Evolutionary conservation across 1,140 invertebrate genomes (phyloP).

Genomic region (Caenorhabditis tropicalis): DNA sequence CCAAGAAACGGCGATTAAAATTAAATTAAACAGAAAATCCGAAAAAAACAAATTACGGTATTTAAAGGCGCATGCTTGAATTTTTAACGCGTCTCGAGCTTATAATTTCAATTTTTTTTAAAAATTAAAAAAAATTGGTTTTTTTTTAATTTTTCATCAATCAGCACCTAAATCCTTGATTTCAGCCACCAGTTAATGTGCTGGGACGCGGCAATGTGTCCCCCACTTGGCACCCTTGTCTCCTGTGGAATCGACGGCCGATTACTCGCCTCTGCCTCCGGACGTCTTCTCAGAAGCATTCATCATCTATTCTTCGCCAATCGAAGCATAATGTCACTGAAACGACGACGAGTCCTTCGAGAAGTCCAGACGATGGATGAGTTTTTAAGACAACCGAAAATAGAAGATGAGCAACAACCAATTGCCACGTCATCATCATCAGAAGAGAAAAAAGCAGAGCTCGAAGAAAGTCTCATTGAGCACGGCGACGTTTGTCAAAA

Average conservation of each 20-base stretch:
- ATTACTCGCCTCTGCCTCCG: background rate
- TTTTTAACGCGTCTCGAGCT: too few relatives aligned
- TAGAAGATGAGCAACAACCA: background rate
- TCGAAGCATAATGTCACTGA: background rate
- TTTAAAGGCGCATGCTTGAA: too few relatives aligned
- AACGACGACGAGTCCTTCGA: background rate
- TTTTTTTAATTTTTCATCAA: too few relatives aligned
- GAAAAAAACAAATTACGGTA: too few relatives aligned
- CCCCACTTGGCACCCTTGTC: background rate
- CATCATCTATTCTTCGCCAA: background rate
- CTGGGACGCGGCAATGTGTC: slow-evolving; percentile 23
- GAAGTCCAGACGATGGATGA: background rate
- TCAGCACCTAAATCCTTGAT: too few relatives aligned
- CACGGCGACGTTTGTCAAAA: background rate
- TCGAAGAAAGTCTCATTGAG: background rate
- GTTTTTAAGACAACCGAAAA: background rate
- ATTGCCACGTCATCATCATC: background rate
- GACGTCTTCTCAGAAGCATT: background rate
- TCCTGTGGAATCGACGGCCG: background rate
- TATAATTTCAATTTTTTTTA: too few relatives aligned
- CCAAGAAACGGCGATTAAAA: too few relatives aligned
- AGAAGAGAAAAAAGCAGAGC: background rate
- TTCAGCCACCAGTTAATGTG: slow-evolving; percentile 17
- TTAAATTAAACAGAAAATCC: too few relatives aligned
- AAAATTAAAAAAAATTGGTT: too few relatives aligned